These are phyloP conservation scores for Azemiops feae DNA, from an alignment of 2,113 vertebrate genomes.

Conservation along the genomic window DNA sequence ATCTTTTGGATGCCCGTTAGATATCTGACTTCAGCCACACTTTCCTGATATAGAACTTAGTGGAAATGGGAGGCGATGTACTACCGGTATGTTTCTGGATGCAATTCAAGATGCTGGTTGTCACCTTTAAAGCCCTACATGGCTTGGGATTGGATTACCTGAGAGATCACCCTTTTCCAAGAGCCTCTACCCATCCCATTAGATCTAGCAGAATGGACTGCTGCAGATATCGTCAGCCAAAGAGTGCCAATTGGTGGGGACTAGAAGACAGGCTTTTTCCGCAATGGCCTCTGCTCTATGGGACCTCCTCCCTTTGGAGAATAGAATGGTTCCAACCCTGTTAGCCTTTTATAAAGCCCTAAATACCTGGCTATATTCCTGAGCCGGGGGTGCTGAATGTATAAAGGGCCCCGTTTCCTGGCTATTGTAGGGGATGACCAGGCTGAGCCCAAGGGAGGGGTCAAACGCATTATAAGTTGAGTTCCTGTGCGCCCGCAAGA, in stretches of 20 bases:
- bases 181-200: background rate
- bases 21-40: background rate
- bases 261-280: background rate
- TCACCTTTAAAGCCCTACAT: background rate
- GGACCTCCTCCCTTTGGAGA: background rate
- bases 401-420: background rate
- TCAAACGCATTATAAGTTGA: too few species aligned
- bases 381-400: background rate
- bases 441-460: too few species aligned
- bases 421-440: background rate
- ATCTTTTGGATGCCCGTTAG: background rate
- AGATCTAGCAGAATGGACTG: background rate
- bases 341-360: background rate
- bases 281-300: background rate
- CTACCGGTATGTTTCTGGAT: background rate
- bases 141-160: background rate
- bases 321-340: background rate
- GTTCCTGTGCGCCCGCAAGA: too few species aligned
- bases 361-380: background rate
- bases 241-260: background rate
- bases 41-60: background rate
- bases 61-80: background rate
- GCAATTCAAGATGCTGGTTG: background rate
- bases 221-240: background rate
- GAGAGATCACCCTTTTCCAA: background rate